phyloP scores from a whole-genome alignment of 2,888 invertebrate species.

The Eupithecia pulchellata region DNA sequence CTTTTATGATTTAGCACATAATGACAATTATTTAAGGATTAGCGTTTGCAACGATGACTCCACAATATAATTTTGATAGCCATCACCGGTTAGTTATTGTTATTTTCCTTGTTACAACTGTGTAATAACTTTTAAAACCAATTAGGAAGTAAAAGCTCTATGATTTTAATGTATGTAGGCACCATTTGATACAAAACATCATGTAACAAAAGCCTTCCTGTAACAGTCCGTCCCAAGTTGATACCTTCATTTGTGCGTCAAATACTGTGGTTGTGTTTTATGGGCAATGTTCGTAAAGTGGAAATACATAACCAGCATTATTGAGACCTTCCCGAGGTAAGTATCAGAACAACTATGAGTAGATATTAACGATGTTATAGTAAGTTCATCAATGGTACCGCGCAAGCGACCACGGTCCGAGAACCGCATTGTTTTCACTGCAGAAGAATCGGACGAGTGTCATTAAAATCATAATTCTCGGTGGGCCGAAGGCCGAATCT shows the following conservation, averaged over 20 bases:
- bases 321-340: conserved; percentile 25
- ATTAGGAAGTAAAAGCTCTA: conserved; percentile 3
- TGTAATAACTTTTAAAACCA: neutral
- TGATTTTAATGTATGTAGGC: neutral
- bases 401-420: conserved; percentile 71
- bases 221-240: neutral
- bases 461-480: conserved; percentile 85
- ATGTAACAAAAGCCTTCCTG: neutral
- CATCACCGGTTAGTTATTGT: neutral
- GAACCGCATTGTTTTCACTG: conserved; percentile 82
- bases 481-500: conserved; percentile 83
- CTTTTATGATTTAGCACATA: neutral
- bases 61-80: neutral
- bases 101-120: neutral
- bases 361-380: conserved; percentile 20
- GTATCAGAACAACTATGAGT: conserved; percentile 22
- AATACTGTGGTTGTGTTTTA: neutral
- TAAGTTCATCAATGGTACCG: conserved; percentile 48
- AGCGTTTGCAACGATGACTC: neutral
- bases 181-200: neutral
- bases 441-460: conserved; percentile 79
- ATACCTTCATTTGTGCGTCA: neutral
- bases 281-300: conserved; percentile 6
- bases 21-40: neutral
- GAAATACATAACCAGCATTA: conserved; percentile 14